Evolutionary conservation across 2,113 vertebrate species (phyloP).

Genomic region (Podarcis raffonei): DNA sequence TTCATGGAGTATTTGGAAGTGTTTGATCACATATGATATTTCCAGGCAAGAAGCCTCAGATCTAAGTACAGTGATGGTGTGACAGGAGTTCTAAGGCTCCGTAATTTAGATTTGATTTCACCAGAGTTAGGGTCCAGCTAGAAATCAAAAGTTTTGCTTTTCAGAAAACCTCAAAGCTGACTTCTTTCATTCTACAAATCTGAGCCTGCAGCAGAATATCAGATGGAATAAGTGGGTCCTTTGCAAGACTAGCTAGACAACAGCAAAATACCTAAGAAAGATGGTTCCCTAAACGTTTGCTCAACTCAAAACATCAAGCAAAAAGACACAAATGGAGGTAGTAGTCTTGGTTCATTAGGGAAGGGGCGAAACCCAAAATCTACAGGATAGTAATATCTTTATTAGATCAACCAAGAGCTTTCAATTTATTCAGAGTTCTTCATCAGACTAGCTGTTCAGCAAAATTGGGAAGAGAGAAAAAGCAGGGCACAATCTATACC

Average conservation of each 20-base stretch:
- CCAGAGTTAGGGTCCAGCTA: conserved; percentile 8
- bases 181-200: conserved; percentile 12
- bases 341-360: background rate
- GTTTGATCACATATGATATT: conserved; percentile 22
- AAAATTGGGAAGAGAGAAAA: background rate
- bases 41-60: conserved; percentile 3
- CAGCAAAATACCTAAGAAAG: background rate
- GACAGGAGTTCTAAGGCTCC: conserved; percentile 24
- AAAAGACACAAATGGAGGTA: background rate
- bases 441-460: background rate
- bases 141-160: conserved; percentile 29
- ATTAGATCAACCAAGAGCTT: background rate
- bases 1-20: conserved; percentile 11
- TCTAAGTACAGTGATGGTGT: background rate
- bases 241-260: background rate
- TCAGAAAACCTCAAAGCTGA: conserved; percentile 28
- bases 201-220: conserved; percentile 7
- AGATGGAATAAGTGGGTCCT: background rate
- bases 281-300: background rate
- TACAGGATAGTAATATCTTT: too few species aligned
- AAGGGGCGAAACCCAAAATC: too few species aligned
- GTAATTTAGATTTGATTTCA: conserved; percentile 30
- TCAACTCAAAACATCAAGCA: background rate
- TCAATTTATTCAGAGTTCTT: too few species aligned
- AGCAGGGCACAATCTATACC: background rate